phyloP scores from a whole-genome alignment of 2,113 vertebrate species.

The Hepsetus odoe region DNA sequence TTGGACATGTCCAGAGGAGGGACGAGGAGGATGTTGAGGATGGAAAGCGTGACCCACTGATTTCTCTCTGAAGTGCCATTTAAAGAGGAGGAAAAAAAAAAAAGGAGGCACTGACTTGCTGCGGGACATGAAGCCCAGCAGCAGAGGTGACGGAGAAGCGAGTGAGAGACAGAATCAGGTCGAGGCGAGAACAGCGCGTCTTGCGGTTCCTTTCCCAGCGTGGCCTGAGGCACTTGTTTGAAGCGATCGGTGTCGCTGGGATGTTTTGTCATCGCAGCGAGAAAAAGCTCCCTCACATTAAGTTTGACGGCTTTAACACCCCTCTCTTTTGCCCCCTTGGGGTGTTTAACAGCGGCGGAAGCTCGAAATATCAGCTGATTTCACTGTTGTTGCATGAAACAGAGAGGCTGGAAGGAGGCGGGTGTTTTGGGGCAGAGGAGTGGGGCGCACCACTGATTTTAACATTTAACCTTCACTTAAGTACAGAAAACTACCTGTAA shows the following conservation, averaged over 20 bases:
- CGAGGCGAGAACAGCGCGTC: background rate
- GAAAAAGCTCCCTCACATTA: background rate
- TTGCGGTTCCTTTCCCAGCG: background rate
- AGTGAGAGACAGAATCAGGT: background rate
- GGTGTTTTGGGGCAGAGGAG: background rate
- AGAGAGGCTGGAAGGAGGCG: background rate
- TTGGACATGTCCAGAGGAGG: too few species aligned
- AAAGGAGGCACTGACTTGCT: background rate
- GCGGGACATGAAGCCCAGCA: background rate
- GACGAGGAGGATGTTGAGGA: too few species aligned
- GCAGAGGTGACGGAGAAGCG: background rate
- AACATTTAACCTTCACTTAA: too few species aligned
- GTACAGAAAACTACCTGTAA: too few species aligned
- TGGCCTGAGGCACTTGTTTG: background rate
- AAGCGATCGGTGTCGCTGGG: background rate
- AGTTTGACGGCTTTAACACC: background rate
- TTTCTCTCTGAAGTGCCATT: too few species aligned
- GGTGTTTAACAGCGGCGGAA: background rate
- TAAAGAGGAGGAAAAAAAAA: constrained; percentile 6
- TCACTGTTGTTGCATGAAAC: too few species aligned
- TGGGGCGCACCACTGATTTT: background rate
- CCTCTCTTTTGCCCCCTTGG: background rate
- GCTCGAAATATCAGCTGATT: background rate
- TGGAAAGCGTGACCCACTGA: too few species aligned
- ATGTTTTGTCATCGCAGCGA: background rate